Evolutionary conservation across 2,797 vertebrate genomes (phyloP), one percentile per base, ranked within the genome.

Genomic region (Melopsittacus undulatus): DNA sequence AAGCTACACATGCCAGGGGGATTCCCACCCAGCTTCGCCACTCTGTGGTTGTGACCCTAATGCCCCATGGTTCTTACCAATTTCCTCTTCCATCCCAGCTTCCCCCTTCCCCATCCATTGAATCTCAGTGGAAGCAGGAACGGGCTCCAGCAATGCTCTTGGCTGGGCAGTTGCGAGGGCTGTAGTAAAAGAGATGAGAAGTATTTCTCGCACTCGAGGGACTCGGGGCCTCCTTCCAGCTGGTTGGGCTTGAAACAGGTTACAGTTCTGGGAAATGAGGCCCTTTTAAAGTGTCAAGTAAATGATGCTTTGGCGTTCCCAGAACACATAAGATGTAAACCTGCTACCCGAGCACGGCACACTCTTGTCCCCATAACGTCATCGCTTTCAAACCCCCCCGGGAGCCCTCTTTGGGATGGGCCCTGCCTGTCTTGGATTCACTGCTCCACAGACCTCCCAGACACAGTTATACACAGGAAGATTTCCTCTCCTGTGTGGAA

Each of bases 241-340:
- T 94, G 80, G 26, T 42, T 56, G 67, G 40, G 69, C 87, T 90
- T 88, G 94, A 40, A 79, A 70, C 80, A 83, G 93, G 90, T 94
- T 94, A 74, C 66, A 88, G 62, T 89, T 90, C 77, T 76, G 69
- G 74, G 94, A 97, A 94, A 91, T 42, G 70, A 61, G 87, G 90
- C 93, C 69, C 42, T 86, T 90, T 82, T 8, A 57, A 76, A 90
- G 67, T 4, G 29, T 86, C 69, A 67, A 26, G 81, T 11, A 21
- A 19, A 34, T 0, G 4, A 29, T 63, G 43, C 73, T 91, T 56
- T 83, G 62, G 77, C 9, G 0, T 87, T 91, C 75, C 80, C 70
- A 63, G 70, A 67, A 59, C 46, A 59, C 2, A 3, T 20, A 26
- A 75, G 72, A 69, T n/a, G 38, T 11, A n/a, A 84, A 88, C 77